Percentiles rank a stretch among this genome's conserved stretches.
phyloP scores from a whole-genome alignment of 2,888 invertebrate species.

The Caenorhabditis japonica region DNA sequence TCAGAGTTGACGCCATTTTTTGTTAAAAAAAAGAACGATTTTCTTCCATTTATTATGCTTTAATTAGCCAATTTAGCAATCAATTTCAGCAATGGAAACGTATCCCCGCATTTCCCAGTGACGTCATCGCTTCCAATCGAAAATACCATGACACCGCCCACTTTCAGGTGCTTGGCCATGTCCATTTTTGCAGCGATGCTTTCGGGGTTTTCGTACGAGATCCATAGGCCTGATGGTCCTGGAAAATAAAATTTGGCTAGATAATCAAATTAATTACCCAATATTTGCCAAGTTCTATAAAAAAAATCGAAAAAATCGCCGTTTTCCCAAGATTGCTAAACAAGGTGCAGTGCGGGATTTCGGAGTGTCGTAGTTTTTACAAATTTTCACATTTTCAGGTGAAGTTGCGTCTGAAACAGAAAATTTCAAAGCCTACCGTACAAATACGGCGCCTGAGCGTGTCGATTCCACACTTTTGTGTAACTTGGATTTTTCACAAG shows the following conservation, averaged over 20 bases:
- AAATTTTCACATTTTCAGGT: neutral
- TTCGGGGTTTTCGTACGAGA: conserved; percentile 85
- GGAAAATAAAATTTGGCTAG: conserved; percentile 6
- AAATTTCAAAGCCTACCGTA: conserved; percentile 78
- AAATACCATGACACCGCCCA: conserved; percentile 57
- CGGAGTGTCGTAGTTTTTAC: no score
- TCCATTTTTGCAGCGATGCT: conserved; percentile 79
- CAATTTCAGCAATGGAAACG: conserved; percentile 26
- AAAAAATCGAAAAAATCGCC: neutral
- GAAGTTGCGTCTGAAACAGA: no score
- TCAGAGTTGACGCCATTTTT: no score
- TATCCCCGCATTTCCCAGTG: conserved; percentile 43
- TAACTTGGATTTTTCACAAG: conserved; percentile 24
- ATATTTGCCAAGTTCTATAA: neutral
- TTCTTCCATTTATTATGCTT: no score
- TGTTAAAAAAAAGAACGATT: no score
- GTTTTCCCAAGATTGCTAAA: no score
- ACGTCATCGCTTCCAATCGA: conserved; percentile 54
- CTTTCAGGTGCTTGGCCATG: conserved; percentile 80
- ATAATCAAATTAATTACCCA: no score
- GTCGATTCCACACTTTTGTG: conserved; percentile 81
- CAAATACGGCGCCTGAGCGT: conserved; percentile 86
- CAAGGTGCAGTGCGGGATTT: no score
- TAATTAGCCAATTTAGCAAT: no score
- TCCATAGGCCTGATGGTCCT: conserved; percentile 83